Percentiles rank a stretch among this genome's conserved stretches.
These are phyloP conservation scores for Petrocephalus sullivani DNA, from an alignment of 2,797 vertebrate species.

Conservation along the genomic window DNA sequence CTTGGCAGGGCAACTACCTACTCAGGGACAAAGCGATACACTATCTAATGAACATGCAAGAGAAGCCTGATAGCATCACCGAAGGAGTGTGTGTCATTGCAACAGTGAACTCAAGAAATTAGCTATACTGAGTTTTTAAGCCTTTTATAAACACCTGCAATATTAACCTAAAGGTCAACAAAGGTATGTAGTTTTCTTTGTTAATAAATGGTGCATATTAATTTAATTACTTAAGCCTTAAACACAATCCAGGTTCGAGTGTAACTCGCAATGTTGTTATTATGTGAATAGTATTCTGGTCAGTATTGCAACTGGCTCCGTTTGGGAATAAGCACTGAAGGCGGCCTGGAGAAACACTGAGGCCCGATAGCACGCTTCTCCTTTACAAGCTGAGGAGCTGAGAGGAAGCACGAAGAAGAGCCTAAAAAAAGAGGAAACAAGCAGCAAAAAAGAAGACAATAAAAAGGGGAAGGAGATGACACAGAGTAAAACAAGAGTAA, in stretches of 20 bases:
- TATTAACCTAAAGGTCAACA: neutral
- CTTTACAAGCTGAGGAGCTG: constrained; percentile 33
- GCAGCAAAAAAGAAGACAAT: constrained; percentile 56
- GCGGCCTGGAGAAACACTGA: constrained; percentile 10
- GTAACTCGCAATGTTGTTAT: neutral
- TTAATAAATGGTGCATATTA: neutral
- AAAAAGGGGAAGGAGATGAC: constrained; percentile 49
- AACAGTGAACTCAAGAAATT: neutral
- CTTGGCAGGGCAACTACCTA: neutral
- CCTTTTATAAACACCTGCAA: neutral
- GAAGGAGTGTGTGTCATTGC: neutral
- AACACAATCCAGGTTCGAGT: neutral
- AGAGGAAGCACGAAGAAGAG: constrained; percentile 32
- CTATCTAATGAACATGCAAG: neutral
- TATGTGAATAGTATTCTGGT: neutral
- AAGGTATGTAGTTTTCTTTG: neutral
- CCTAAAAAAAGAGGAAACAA: constrained; percentile 53
- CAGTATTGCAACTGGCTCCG: neutral
- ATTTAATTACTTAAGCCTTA: neutral
- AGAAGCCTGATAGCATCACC: neutral
- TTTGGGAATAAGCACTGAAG: neutral
- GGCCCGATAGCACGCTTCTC: constrained; percentile 35
- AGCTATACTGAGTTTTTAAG: neutral
- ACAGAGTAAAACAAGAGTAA: constrained; percentile 20
- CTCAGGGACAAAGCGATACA: neutral